Evolutionary conservation across 2,113 vertebrate species (phyloP).

Genomic region (Sialia sialis): DNA sequence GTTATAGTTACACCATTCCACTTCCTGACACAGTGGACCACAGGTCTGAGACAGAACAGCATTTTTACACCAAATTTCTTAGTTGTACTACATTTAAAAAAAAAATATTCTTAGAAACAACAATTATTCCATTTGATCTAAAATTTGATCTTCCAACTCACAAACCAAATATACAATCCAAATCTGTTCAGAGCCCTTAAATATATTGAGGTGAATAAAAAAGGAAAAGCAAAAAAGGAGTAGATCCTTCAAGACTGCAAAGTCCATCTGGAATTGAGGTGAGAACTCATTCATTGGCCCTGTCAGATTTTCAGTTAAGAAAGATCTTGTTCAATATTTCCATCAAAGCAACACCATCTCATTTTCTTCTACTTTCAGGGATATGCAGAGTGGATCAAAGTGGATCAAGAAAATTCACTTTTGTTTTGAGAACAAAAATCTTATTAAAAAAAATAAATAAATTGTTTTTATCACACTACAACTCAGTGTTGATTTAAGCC

Average conservation of each 20-base stretch:
- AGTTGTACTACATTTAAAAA: background rate
- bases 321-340: background rate
- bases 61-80: background rate
- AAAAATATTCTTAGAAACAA: background rate
- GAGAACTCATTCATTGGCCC: background rate
- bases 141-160: background rate
- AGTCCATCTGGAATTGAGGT: background rate
- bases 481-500: background rate
- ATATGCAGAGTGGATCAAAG: background rate
- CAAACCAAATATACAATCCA: background rate
- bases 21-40: background rate
- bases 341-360: background rate
- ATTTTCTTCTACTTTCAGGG: background rate
- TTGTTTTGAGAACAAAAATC: background rate
- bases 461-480: background rate
- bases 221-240: background rate
- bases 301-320: background rate
- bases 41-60: background rate
- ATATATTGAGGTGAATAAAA: background rate
- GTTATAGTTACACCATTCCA: background rate
- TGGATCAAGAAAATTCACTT: background rate
- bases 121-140: background rate
- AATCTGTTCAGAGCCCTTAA: background rate
- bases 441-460: background rate
- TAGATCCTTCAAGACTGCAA: background rate